Base-by-base conservation (phyloP, 1,140 invertebrate genomes). In the Ditylenchus dipsaci region DNA sequence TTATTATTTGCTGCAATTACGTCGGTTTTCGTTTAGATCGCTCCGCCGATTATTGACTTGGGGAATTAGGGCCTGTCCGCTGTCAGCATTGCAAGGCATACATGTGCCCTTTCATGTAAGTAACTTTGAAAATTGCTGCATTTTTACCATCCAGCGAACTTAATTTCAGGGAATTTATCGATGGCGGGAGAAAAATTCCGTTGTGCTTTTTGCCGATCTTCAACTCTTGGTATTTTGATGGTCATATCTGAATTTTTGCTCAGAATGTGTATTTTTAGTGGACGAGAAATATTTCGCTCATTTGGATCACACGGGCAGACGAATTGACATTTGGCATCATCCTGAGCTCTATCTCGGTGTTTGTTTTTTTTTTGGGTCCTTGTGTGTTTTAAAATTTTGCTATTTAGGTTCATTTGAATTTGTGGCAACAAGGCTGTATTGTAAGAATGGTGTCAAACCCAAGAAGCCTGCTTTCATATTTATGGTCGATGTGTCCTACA, bases 1-100 rank as follows among this genome's bases (percentile, higher is more conserved):
- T 5, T 38, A 38, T 38, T 38, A 5, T 38, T 38, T 38, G 33
- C 11, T 11, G 23, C 49, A 19, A 53, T 21, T 17, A 7, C n/a
- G 58, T 63, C n/a, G n/a, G n/a, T n/a, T n/a, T n/a, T n/a, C n/a
- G n/a, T 82, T 63, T 64, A 94, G 84, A 87, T 87, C 72, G 87
- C 89, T 63, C 90, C 91, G 9, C 91, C 91, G 0, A 88, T 95
- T 58, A 88, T 94, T 19, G 90, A 95, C 84, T 90, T 95, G 80
- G 93, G 93, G 17, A 90, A 90, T 63, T 85, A 91, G 76, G 95
- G 95, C 95, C 95, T 15, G 91, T 98, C 38, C 88, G 96, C 33
- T 99, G 96, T 84, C 88, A 90, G 71, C 87, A 96, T 59, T 99
- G 96, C 85, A 98, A 98, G 86, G 95, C 95, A 0, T 99, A 99